Conservation (phyloP, 2,113 vertebrate genomes). For the Danionella cerebrum region DNA sequence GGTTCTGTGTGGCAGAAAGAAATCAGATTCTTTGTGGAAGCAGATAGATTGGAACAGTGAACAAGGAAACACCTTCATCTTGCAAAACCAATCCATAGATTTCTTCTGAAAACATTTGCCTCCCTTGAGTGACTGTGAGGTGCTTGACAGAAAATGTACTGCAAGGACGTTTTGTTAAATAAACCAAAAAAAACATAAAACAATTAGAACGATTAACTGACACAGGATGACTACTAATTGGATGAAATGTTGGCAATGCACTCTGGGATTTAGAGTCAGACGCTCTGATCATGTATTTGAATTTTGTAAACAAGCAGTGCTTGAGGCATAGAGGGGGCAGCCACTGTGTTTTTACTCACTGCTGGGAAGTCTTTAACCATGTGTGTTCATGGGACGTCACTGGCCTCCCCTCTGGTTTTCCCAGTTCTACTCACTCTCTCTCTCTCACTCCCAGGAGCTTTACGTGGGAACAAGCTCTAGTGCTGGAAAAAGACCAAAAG, state of each 20-base stretch:
- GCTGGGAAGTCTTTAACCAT: slow-evolving; percentile 64
- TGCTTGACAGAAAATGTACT: no score
- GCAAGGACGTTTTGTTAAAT: no score
- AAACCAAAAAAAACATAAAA: no score
- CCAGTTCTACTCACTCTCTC: slow-evolving; percentile 35
- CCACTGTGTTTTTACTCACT: slow-evolving; percentile 55
- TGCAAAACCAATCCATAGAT: no score
- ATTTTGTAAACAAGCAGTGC: slow-evolving; percentile 58
- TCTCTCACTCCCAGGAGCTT: slow-evolving; percentile 33
- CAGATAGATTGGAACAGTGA: no score
- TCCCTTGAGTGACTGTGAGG: no score
- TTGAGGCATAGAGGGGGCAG: slow-evolving; percentile 49
- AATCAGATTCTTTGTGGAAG: no score
- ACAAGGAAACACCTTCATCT: no score
- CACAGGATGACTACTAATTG: neutral
- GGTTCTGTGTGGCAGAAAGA: no score
- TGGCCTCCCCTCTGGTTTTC: slow-evolving; percentile 53
- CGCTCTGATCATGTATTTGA: slow-evolving; percentile 16
- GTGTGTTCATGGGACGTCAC: slow-evolving; percentile 57
- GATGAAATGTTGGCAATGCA: neutral
- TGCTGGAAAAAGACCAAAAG: slow-evolving; percentile 54
- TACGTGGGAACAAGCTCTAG: slow-evolving; percentile 57
- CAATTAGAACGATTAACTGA: no score
- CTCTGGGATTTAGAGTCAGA: neutral
- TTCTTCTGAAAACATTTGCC: no score